A percentile compares a stretch with the other conserved stretches of the same genome.
phyloP scores from a whole-genome alignment of 53 echinoderm and acorn worm genomes.

The Crossaster papposus region DNA sequence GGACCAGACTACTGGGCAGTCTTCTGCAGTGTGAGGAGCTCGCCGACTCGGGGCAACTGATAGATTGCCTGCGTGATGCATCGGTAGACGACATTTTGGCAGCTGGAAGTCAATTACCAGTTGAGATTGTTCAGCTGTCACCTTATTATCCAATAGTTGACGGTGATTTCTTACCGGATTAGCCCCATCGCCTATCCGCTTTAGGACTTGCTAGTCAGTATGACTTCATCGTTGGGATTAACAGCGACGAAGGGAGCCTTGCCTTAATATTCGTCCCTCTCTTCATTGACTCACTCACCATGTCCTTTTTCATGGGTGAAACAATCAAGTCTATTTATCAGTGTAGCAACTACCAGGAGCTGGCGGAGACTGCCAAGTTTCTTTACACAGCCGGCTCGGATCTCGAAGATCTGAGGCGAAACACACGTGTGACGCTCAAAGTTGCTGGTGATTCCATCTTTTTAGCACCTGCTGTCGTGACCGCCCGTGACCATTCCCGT shows the following conservation, averaged over 20 bases:
- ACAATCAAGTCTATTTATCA: background rate
- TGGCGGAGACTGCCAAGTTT: background rate
- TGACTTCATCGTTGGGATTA: constrained; percentile 53
- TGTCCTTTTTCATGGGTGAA: background rate
- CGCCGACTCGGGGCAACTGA: background rate
- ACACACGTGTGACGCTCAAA: background rate
- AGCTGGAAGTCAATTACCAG: background rate
- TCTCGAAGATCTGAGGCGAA: background rate
- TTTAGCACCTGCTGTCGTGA: constrained; percentile 17
- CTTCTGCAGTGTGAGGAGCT: background rate
- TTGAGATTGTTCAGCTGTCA: background rate
- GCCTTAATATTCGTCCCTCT: background rate
- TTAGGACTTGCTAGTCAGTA: constrained; percentile 18
- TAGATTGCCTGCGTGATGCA: background rate
- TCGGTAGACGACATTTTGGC: background rate
- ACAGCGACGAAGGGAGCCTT: constrained; percentile 49
- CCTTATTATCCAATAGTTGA: constrained; percentile 43
- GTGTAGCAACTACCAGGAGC: background rate
- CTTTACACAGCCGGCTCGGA: background rate
- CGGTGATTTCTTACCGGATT: constrained; percentile 52
- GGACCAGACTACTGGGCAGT: background rate
- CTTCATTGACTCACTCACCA: background rate
- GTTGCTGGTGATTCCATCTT: constrained; percentile 31
- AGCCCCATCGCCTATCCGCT: background rate
- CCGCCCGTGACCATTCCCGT: constrained; percentile 16